Percentiles rank a stretch among this genome's conserved stretches.
phyloP scores from a whole-genome alignment of 1,140 invertebrate genomes.

The Propsilocerus akamusi region DNA sequence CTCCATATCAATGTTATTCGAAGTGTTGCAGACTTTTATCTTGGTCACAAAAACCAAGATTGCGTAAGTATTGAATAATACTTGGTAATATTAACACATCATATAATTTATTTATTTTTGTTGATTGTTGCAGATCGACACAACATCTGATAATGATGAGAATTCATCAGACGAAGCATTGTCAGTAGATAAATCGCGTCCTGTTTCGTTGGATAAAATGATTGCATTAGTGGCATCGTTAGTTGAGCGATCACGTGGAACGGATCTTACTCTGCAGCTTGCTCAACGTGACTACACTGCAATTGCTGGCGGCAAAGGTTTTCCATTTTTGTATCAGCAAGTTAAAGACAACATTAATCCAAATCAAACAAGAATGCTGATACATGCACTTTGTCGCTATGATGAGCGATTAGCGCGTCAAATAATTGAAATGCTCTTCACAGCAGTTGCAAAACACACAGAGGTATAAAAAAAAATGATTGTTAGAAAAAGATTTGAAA shows the following conservation, averaged over 20 bases:
- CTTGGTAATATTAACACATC: background rate
- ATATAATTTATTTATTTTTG: background rate
- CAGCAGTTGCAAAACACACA: constrained; percentile 72
- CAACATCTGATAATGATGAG: constrained; percentile 62
- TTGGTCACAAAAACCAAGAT: constrained; percentile 45
- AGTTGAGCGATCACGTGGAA: constrained; percentile 69
- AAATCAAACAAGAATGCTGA: constrained; percentile 77
- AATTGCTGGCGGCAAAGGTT: constrained; percentile 75
- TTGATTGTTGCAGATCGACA: constrained; percentile 28
- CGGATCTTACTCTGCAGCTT: constrained; percentile 52
- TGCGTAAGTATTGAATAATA: constrained; percentile 14
- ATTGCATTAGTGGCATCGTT: constrained; percentile 72
- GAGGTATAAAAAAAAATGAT: constrained; percentile 36
- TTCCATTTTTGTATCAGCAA: constrained; percentile 86
- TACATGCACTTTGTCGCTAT: constrained; percentile 78
- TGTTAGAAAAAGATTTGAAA: background rate
- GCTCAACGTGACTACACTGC: constrained; percentile 61
- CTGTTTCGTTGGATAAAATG: constrained; percentile 89
- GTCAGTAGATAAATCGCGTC: constrained; percentile 48
- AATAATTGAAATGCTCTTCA: constrained; percentile 75
- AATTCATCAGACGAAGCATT: constrained; percentile 31
- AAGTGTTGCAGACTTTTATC: constrained; percentile 79
- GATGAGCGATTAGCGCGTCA: constrained; percentile 71
- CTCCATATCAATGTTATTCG: constrained; percentile 72
- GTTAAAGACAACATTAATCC: constrained; percentile 84